phyloP scores from a whole-genome alignment of 2,113 vertebrate genomes.

The Varanus komodoensis region DNA sequence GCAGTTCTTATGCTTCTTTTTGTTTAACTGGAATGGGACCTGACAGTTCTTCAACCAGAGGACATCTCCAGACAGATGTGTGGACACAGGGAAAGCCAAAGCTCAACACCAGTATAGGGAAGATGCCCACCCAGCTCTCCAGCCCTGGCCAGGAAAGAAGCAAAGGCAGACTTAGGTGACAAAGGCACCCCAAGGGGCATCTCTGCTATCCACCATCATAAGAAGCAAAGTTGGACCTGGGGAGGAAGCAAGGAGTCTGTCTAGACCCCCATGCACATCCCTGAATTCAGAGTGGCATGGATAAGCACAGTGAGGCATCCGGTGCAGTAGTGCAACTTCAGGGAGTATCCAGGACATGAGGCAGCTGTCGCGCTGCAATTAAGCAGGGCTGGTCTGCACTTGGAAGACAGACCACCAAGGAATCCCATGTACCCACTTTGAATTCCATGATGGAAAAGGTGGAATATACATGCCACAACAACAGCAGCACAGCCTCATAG shows the following conservation, averaged over 20 bases:
- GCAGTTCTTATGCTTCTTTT: no score
- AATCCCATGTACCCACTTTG: no score
- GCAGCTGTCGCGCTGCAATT: no score
- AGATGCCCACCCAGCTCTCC: background rate
- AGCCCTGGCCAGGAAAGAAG: background rate
- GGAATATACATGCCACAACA: background rate
- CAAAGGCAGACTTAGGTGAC: background rate
- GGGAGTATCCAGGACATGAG: no score
- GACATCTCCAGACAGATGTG: no score
- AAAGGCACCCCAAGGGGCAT: background rate
- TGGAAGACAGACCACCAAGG: no score
- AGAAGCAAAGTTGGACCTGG: background rate
- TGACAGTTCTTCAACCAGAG: no score
- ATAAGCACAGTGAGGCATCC: background rate
- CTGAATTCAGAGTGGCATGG: background rate
- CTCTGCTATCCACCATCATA: background rate
- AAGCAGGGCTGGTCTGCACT: no score
- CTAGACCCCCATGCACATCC: background rate
- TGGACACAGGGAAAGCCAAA: background rate
- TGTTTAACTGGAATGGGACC: no score
- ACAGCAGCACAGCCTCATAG: background rate
- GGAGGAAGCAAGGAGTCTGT: background rate
- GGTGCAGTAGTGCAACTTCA: no score
- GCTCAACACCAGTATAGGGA: background rate
- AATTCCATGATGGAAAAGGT: no score